Evolutionary conservation across 2,113 vertebrate genomes (phyloP).

Genomic region (Lepidothrix coronata): DNA sequence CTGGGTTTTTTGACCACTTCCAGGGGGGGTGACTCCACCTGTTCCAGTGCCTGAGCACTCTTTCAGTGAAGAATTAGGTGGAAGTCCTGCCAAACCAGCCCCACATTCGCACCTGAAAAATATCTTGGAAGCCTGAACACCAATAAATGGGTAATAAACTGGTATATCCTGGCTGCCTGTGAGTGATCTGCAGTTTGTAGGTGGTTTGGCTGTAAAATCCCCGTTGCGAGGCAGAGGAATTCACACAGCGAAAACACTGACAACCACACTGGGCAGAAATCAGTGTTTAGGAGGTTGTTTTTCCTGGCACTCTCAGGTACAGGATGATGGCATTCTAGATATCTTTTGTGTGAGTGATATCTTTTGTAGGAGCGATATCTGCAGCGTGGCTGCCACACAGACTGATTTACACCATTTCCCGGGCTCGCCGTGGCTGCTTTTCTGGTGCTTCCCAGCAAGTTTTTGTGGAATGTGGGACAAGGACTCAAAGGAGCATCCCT

Average conservation of each 20-base stretch:
- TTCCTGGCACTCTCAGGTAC: not conserved
- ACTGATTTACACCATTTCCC: not conserved
- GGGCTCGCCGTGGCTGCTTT: not conserved
- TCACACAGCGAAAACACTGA: not conserved
- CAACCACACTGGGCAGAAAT: too few species aligned
- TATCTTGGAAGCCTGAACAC: not conserved
- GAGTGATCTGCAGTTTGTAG: not conserved
- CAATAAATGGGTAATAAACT: not conserved
- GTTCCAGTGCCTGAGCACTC: not conserved
- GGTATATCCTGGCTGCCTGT: not conserved
- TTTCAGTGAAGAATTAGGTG: not conserved
- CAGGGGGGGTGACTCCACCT: not conserved
- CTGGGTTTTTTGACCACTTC: not conserved
- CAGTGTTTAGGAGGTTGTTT: not conserved
- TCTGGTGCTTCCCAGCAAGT: not conserved
- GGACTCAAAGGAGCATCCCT: fast-evolving
- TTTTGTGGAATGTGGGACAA: not conserved
- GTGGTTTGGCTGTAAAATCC: not conserved
- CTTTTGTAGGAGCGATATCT: not conserved
- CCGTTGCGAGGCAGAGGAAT: not conserved
- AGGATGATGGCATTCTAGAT: too few species aligned
- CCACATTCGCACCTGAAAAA: not conserved
- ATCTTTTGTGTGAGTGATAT: not conserved
- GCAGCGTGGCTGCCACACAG: not conserved
- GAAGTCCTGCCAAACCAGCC: not conserved